These are phyloP conservation scores for Bufo bufo DNA, from an alignment of 2,113 vertebrate genomes.

Conservation along the genomic window DNA sequence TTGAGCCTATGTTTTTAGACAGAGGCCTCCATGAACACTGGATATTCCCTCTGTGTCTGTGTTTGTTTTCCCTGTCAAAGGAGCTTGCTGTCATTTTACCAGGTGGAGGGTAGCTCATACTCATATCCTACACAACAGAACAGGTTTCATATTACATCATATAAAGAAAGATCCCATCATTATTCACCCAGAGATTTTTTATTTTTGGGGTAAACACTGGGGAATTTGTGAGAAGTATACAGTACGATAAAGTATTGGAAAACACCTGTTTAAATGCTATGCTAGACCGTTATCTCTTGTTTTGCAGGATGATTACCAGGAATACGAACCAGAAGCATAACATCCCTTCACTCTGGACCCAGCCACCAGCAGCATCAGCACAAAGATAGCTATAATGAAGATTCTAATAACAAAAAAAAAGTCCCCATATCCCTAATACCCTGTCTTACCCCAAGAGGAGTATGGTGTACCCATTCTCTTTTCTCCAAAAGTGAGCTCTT, in stretches of 20 bases:
- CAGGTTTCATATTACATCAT: background rate
- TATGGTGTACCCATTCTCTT: conserved; percentile 60
- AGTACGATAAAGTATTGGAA: background rate
- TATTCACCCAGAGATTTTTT: background rate
- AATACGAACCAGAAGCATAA: conserved; percentile 98
- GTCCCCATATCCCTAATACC: conserved; percentile 63
- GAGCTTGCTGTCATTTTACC: too few relatives aligned
- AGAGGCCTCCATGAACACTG: too few relatives aligned
- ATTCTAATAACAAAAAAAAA: conserved; percentile 70
- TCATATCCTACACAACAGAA: background rate
- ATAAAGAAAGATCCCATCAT: background rate
- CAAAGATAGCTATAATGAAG: conserved; percentile 72
- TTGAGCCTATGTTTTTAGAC: too few relatives aligned
- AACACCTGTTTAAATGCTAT: background rate
- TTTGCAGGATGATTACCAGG: conserved; percentile 89
- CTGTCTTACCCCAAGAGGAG: conserved; percentile 61
- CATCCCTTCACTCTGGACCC: conserved; percentile 70
- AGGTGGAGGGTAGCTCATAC: too few relatives aligned
- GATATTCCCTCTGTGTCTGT: too few relatives aligned
- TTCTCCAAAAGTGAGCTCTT: conserved; percentile 73
- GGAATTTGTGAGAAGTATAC: background rate
- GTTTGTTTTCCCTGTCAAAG: too few relatives aligned
- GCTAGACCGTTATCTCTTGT: background rate
- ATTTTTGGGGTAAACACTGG: background rate
- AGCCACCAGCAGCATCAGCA: conserved; percentile 91